These are phyloP conservation scores for Apodemus sylvaticus DNA, from an alignment of 2,113 vertebrate genomes.

Conservation along the genomic window DNA sequence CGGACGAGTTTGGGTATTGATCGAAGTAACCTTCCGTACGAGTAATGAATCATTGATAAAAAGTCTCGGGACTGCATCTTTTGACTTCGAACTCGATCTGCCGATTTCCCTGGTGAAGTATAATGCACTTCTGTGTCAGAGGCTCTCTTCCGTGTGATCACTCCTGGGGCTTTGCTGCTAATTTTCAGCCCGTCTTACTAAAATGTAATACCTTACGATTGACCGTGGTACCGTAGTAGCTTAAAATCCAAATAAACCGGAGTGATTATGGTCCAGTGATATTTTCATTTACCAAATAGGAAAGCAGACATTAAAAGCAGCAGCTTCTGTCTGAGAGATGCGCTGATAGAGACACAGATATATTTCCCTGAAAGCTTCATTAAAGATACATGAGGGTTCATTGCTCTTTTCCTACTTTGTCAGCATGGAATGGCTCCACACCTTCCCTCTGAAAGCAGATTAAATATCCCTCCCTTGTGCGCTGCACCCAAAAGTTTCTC, in stretches of 20 bases:
- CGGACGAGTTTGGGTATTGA: neutral
- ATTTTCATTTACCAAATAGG: constrained; percentile 52
- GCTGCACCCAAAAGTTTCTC: constrained; percentile 19
- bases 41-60: neutral
- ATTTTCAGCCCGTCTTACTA: neutral
- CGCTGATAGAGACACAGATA: neutral
- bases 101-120: neutral
- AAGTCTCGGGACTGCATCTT: neutral
- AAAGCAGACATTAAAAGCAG: constrained; percentile 37
- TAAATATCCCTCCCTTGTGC: neutral
- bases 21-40: neutral
- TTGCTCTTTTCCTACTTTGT: constrained; percentile 66
- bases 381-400: constrained; percentile 60
- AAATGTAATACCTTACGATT: neutral
- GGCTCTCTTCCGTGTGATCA: neutral
- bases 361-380: constrained; percentile 45
- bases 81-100: neutral
- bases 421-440: constrained; percentile 49
- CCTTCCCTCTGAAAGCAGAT: constrained; percentile 60
- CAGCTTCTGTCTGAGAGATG: neutral
- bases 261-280: neutral
- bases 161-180: neutral
- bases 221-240: neutral
- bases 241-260: constrained; percentile 24
- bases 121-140: neutral